Base-by-base conservation (phyloP, 1,140 invertebrate genomes). In the Glossosoma conforme region DNA sequence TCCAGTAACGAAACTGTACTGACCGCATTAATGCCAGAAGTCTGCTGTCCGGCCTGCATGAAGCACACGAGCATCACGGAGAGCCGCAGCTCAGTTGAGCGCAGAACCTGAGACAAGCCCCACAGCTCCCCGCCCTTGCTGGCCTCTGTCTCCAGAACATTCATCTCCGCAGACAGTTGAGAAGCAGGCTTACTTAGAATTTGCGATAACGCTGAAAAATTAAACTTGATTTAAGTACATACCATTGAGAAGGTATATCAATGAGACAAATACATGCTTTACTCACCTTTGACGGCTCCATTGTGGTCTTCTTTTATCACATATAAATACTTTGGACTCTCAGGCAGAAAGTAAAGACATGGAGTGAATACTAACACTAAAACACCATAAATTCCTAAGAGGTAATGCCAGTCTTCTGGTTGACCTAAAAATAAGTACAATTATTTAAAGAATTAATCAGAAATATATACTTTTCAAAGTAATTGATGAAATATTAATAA, bases 21-120 rank as follows among this genome's bases (percentile, higher is more conserved):
- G 62, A 88, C 89, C 44, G 89, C 87, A 72, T 93, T 93, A 24
- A 93, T 91, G 30, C 90, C 90, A 58, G 83, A 85, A 33, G 90
- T 76, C 68, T 93, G 91, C 67, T 93, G 90, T 0, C 89, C 87
- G 24, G 81, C 77, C 65, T 92, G 89, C 66, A 91, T 72, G 24
- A 78, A 64, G 62, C 84, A 83, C 2, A 86, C 81, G 35, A 93
- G 74, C 17, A 89, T 59, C 4, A 93, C 61, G 4, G 87, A 84
- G 33, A 88, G 65, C 15, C 79, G 68, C 4, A 91, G 66, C 1
- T 66, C 57, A 1, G 68, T 65, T 40, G 83, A 78, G 13, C 52
- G 62, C 2, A 83, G 43, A 6, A 85, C 77, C 36, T 70, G 68
- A 44, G 61, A 47, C 49, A 85, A 75, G 25, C 66, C 73, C 77